Conservation (phyloP, 2,797 vertebrate genomes). For the Rhinella marina region DNA sequence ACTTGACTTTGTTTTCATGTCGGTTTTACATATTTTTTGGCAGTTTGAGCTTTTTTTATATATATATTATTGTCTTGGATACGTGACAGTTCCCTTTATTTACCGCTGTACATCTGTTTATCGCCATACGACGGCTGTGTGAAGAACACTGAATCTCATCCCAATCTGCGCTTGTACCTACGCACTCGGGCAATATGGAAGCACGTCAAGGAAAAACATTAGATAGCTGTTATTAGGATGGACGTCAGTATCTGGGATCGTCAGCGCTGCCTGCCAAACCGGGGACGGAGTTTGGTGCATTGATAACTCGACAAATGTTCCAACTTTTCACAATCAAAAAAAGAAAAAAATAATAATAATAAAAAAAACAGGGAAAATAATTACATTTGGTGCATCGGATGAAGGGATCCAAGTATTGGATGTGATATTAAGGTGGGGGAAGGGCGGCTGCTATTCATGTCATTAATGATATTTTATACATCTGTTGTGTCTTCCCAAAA, state of each 20-base stretch:
- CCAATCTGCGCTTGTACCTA: constrained; percentile 32
- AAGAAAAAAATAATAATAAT: neutral
- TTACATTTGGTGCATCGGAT: constrained; percentile 20
- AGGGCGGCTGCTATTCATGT: constrained; percentile 8
- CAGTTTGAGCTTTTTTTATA: constrained; percentile 26
- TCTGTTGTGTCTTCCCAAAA: constrained; percentile 33
- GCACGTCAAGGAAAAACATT: constrained; percentile 21
- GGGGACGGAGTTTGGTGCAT: neutral
- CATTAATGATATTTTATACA: constrained; percentile 24
- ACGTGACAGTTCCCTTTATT: constrained; percentile 36
- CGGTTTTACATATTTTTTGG: constrained; percentile 27
- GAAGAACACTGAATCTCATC: constrained; percentile 29
- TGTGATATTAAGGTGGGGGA: neutral
- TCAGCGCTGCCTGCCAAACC: constrained; percentile 18
- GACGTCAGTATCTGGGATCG: constrained; percentile 1
- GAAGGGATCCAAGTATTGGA: constrained; percentile 22
- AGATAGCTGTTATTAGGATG: constrained; percentile 28
- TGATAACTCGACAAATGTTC: constrained; percentile 38
- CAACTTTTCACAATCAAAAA: neutral
- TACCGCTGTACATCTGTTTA: constrained; percentile 44
- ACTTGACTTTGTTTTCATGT: neutral
- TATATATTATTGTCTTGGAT: constrained; percentile 34
- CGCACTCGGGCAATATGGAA: constrained; percentile 36
- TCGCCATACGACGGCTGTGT: constrained; percentile 38
- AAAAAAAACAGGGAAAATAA: constrained; percentile 26